phyloP scores from a whole-genome alignment of 1,140 invertebrate species.

The Drosophila setifemur region DNA sequence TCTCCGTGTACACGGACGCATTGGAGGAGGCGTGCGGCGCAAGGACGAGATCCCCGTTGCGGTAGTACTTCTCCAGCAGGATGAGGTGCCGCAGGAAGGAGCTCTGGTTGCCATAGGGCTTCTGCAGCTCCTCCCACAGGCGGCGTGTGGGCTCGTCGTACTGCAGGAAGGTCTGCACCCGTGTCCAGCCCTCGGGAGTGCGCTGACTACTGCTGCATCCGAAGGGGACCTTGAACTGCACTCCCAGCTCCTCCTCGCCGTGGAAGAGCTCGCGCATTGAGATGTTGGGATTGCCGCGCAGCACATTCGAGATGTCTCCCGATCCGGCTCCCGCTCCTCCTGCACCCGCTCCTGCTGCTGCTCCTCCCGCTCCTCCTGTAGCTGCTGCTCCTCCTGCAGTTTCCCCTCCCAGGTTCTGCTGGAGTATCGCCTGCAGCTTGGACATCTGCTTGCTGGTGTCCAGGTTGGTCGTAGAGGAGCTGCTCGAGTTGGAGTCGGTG shows the following conservation, averaged over 20 bases:
- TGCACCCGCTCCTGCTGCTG: not conserved
- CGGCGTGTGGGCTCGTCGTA: conserved; percentile 91
- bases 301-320: conserved; percentile 83
- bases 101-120: conserved; percentile 92
- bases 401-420: conserved; percentile 55
- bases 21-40: conserved; percentile 88
- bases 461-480: conserved; percentile 47
- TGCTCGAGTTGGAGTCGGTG: conserved; percentile 67
- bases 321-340: conserved; percentile 13
- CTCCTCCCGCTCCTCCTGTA: not conserved
- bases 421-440: conserved; percentile 75
- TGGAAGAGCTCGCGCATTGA: conserved; percentile 91
- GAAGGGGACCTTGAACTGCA: conserved; percentile 85
- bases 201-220: conserved; percentile 75
- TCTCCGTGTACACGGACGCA: conserved; percentile 89
- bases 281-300: conserved; percentile 90
- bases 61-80: conserved; percentile 91
- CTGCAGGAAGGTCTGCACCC: conserved; percentile 89
- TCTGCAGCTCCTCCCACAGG: conserved; percentile 90
- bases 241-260: conserved; percentile 90
- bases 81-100: conserved; percentile 91
- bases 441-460: conserved; percentile 59
- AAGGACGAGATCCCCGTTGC: conserved; percentile 89
- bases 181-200: conserved; percentile 91
- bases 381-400: not conserved